Conservation (phyloP, 64 coral and sea anemone genomes). For the Porites australiensis region DNA sequence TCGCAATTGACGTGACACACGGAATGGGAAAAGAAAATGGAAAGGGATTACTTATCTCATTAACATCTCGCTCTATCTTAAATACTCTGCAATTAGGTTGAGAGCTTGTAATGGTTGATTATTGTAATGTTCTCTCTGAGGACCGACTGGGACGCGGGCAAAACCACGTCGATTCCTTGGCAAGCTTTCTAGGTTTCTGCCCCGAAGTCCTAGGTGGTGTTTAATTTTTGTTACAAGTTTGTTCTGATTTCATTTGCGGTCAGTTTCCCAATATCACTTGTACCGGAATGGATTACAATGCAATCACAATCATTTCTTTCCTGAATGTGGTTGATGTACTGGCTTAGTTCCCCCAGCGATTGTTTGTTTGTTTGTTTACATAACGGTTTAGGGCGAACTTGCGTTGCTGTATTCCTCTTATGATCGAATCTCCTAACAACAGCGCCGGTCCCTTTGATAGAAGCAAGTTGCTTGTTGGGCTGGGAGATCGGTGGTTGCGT, state of each 20-base stretch:
- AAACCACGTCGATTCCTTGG: conserved; percentile 49
- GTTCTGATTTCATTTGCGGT: background rate
- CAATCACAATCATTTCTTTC: conserved; percentile 14
- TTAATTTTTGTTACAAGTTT: conserved; percentile 12
- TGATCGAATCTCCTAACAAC: conserved; percentile 34
- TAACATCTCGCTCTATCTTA: too few species aligned
- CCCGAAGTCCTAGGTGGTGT: background rate
- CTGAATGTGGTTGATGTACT: conserved; percentile 32
- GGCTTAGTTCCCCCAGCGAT: conserved; percentile 18
- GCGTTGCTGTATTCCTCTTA: conserved; percentile 31
- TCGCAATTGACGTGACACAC: too few species aligned
- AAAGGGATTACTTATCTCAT: too few species aligned
- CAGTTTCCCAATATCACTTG: conserved; percentile 14
- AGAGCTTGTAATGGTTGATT: too few species aligned
- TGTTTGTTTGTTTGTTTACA: conserved; percentile 35
- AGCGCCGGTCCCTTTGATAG: background rate
- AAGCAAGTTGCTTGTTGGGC: background rate
- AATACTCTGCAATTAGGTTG: too few species aligned
- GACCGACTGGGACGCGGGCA: conserved; percentile 22
- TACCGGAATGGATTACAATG: conserved; percentile 43
- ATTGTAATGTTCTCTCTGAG: conserved; percentile 52
- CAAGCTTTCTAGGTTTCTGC: background rate
- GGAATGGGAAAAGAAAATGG: too few species aligned
- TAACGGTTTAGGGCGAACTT: too few species aligned
- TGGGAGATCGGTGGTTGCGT: background rate